Conservation (phyloP, 2,797 vertebrate genomes). For the Anabas testudineus region DNA sequence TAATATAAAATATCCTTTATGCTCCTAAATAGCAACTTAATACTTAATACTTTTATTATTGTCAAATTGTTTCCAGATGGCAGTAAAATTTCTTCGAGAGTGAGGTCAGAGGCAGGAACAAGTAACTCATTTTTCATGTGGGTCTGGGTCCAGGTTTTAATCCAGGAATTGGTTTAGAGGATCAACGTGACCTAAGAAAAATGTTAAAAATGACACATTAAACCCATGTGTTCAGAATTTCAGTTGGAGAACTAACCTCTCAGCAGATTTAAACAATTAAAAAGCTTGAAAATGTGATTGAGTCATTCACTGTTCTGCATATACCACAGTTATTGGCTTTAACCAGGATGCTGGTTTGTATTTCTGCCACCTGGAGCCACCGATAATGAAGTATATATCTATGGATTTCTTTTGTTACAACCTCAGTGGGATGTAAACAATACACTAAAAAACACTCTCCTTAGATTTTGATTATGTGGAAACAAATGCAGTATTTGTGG, state of each 20-base stretch:
- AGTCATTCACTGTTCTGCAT: too few relatives aligned
- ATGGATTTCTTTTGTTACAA: too few relatives aligned
- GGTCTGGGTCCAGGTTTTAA: not conserved
- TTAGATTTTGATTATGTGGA: not conserved
- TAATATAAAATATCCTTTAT: too few relatives aligned
- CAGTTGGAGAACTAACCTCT: not conserved
- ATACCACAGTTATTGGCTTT: not conserved
- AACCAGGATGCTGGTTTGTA: not conserved
- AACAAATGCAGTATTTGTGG: not conserved
- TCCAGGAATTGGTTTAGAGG: not conserved
- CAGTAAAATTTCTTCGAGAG: not conserved
- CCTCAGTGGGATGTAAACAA: too few relatives aligned
- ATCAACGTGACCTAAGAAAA: not conserved
- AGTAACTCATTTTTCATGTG: not conserved
- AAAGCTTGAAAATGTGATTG: not conserved
- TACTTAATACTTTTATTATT: not conserved
- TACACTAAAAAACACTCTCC: too few relatives aligned
- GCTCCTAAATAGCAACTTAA: too few relatives aligned
- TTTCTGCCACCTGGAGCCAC: too few relatives aligned
- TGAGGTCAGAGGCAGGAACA: not conserved
- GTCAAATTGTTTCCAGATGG: slow-evolving; percentile 6
- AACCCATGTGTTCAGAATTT: not conserved
- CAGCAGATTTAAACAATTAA: not conserved
- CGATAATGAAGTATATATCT: too few relatives aligned
- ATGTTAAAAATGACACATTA: not conserved